phyloP scores from a whole-genome alignment of 2,797 vertebrate genomes.

The Coendou prehensilis region DNA sequence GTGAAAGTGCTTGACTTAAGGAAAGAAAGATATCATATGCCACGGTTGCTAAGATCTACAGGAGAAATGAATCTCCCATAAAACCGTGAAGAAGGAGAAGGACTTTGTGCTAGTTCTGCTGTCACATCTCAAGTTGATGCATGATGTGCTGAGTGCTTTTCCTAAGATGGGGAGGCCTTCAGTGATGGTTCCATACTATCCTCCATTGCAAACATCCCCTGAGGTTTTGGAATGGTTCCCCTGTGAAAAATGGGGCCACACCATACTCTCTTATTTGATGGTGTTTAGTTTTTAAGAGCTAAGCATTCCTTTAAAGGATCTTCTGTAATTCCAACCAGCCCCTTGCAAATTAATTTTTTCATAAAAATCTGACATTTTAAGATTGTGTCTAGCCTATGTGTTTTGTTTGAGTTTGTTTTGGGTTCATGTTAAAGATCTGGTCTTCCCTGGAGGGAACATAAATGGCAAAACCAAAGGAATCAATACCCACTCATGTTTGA shows the following conservation, averaged over 20 bases:
- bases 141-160: neutral
- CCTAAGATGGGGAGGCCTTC: neutral
- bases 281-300: conserved; percentile 27
- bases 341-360: neutral
- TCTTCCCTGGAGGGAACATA: neutral
- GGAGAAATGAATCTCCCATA: neutral
- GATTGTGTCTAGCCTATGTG: neutral
- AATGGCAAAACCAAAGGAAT: neutral
- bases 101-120: neutral
- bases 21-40: neutral
- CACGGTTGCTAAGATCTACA: neutral
- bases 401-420: conserved; percentile 21
- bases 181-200: neutral
- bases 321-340: neutral
- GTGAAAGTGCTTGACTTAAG: neutral
- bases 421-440: neutral
- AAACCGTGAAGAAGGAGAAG: neutral
- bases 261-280: neutral
- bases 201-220: neutral
- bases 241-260: neutral
- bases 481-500: neutral
- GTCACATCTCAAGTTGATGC: neutral
- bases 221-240: too few relatives aligned
- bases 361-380: conserved; percentile 2
- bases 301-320: conserved; percentile 22